Evolutionary conservation across 2,888 invertebrate genomes (phyloP).

Genomic region (Pheosia gnoma): DNA sequence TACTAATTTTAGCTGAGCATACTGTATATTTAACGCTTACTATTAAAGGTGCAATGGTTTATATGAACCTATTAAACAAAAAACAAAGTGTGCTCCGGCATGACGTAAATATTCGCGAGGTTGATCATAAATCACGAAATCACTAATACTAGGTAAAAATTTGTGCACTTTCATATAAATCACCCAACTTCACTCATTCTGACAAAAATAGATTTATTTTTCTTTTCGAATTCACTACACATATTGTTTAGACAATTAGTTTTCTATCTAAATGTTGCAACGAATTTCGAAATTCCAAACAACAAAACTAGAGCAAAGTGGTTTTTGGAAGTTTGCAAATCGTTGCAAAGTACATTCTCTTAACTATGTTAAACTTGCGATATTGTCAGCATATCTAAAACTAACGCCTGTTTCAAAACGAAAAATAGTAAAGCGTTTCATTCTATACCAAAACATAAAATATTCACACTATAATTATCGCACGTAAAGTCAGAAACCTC

Average conservation of each 20-base stretch:
- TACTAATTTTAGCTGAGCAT: too few relatives aligned
- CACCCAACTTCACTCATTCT: constrained; percentile 47
- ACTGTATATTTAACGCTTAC: too few relatives aligned
- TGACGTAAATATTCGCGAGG: constrained; percentile 17
- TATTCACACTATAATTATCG: constrained; percentile 40
- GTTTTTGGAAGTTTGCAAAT: constrained; percentile 40
- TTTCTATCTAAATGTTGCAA: constrained; percentile 64
- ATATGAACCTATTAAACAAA: not conserved
- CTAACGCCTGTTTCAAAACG: constrained; percentile 42
- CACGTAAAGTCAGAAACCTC: constrained; percentile 27
- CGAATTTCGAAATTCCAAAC: constrained; percentile 45
- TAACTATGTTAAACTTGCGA: constrained; percentile 58
- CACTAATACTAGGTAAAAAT: constrained; percentile 64
- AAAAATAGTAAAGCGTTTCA: constrained; percentile 24
- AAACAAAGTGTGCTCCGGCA: not conserved
- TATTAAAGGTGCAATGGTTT: not conserved
- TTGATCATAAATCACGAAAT: constrained; percentile 37
- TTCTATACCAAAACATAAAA: constrained; percentile 29
- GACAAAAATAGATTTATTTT: constrained; percentile 76
- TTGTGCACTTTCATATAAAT: constrained; percentile 59
- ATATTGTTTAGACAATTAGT: constrained; percentile 61
- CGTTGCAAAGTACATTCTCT: constrained; percentile 29
- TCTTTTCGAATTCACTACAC: constrained; percentile 49
- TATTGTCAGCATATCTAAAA: constrained; percentile 75
- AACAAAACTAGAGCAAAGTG: not conserved